phyloP scores from a whole-genome alignment of 2,113 vertebrate species.

The Lasiurus borealis region DNA sequence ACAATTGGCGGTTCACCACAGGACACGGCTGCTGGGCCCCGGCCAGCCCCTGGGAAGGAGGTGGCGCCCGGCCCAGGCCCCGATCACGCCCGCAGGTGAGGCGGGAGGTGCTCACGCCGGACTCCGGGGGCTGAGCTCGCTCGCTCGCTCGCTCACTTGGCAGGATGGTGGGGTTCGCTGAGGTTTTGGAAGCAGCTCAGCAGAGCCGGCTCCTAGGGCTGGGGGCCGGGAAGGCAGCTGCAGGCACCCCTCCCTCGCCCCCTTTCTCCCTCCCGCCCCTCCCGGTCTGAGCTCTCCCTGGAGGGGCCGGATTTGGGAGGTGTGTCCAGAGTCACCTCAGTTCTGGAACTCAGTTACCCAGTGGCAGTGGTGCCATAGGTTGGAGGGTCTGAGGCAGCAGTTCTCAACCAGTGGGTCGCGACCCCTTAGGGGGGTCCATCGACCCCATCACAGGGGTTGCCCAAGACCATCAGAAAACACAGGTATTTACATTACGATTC shows the following conservation, averaged over 20 bases:
- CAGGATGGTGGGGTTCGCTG: not conserved
- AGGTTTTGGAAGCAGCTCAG: not conserved
- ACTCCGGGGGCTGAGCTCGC: not conserved
- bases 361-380: too few species aligned
- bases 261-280: too few species aligned
- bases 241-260: not conserved
- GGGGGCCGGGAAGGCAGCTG: not conserved
- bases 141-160: too few species aligned
- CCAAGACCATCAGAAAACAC: too few species aligned
- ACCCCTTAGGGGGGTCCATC: too few species aligned
- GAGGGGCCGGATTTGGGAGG: too few species aligned
- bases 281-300: not conserved
- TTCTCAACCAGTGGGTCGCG: too few species aligned
- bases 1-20: constrained; percentile 24
- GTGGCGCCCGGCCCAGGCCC: not conserved
- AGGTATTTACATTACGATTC: too few species aligned
- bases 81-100: not conserved
- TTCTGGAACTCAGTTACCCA: not conserved
- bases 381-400: not conserved
- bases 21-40: not conserved
- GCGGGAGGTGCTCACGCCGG: not conserved
- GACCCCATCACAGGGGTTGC: too few species aligned
- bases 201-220: not conserved
- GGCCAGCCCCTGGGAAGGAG: not conserved
- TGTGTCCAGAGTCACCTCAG: not conserved